Conservation (phyloP, 1,140 invertebrate genomes). For the Drosophila elegans region DNA sequence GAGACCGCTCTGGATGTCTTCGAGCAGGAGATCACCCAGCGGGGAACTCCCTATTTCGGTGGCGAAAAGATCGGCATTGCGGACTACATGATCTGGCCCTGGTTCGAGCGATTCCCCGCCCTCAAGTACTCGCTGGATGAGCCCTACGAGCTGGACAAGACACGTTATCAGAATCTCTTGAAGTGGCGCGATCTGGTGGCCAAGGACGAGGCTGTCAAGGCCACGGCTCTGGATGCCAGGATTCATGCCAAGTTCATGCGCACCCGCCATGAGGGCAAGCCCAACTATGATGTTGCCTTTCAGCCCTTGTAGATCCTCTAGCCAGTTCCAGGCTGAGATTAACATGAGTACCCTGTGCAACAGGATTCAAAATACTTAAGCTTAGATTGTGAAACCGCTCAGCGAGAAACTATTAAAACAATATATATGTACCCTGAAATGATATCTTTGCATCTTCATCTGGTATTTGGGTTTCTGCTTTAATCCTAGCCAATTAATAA, state of each 20-base stretch:
- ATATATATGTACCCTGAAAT: neutral
- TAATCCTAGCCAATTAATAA: neutral
- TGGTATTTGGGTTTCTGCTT: neutral
- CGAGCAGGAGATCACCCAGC: constrained; percentile 87
- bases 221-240: constrained; percentile 88
- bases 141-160: constrained; percentile 67
- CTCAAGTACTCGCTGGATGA: constrained; percentile 48
- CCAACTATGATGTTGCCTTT: constrained; percentile 88
- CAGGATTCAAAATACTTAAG: constrained; percentile 17
- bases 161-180: constrained; percentile 73
- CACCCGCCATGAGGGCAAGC: constrained; percentile 87
- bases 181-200: constrained; percentile 90
- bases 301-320: constrained; percentile 38
- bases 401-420: constrained; percentile 20
- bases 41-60: constrained; percentile 88
- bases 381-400: constrained; percentile 16
- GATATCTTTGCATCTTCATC: neutral
- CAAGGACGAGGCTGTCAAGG: constrained; percentile 89
- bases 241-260: constrained; percentile 90
- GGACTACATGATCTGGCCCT: constrained; percentile 97
- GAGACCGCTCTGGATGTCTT: constrained; percentile 87
- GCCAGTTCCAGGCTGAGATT: neutral
- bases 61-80: constrained; percentile 91
- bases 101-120: constrained; percentile 89
- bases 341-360: neutral